These are phyloP conservation scores for Zelleria hepariella DNA, from an alignment of 2,888 invertebrate species.

Conservation along the genomic window DNA sequence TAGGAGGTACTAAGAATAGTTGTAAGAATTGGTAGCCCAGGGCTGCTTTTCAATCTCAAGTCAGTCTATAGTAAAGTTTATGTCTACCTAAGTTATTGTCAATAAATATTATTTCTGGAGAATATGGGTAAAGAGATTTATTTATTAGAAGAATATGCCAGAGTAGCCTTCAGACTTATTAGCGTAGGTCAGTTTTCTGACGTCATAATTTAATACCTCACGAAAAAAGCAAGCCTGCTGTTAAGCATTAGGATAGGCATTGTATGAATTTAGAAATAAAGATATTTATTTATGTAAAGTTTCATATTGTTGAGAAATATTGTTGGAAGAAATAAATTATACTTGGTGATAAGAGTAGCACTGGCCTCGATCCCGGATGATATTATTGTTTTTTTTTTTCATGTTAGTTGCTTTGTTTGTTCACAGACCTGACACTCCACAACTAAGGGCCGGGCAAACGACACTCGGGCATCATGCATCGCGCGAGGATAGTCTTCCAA, in stretches of 20 bases:
- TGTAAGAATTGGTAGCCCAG: too few relatives aligned
- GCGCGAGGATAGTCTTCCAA: slow-evolving; percentile 81
- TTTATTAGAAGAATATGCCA: too few relatives aligned
- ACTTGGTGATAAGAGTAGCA: background rate
- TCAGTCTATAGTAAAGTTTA: too few relatives aligned
- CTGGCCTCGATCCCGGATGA: background rate
- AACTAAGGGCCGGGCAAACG: slow-evolving; percentile 25
- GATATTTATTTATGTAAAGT: too few relatives aligned
- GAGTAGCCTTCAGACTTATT: background rate
- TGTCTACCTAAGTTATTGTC: too few relatives aligned
- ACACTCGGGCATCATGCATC: slow-evolving; percentile 76
- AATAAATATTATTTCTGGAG: too few relatives aligned
- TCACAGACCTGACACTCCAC: slow-evolving; percentile 41
- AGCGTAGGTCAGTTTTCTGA: background rate
- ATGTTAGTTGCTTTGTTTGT: background rate
- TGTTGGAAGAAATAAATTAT: background rate
- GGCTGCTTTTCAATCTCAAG: too few relatives aligned
- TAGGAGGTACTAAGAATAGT: background rate
- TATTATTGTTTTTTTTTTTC: background rate
- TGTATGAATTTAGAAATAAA: too few relatives aligned
- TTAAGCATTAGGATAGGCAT: background rate
- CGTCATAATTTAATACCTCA: background rate
- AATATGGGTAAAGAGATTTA: too few relatives aligned
- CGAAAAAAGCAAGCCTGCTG: too few relatives aligned
- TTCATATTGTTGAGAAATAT: background rate